Evolutionary conservation across 2,797 vertebrate species (phyloP), one percentile per base, ranked within the genome.

Genomic region (Hippopotamyrus pictus): DNA sequence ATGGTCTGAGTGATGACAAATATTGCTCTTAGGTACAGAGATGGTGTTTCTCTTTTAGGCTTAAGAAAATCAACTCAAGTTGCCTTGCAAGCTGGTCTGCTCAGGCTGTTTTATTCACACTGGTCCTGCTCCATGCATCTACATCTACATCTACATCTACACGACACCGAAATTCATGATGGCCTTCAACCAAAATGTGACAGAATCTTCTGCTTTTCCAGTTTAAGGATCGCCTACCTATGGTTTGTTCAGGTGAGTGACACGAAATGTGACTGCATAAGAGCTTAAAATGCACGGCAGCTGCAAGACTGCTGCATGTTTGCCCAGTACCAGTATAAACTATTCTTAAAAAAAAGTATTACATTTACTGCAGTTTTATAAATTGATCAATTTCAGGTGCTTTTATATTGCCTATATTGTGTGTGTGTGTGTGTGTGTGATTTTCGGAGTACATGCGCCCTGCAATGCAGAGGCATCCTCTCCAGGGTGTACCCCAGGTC

Each of bases 101-200:
- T 51, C 93, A 92, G 92, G 94, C 92, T 86, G 90, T 93, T 93
- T 93, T 95, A 94, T 69, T 69, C 65, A 69, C 12, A 14, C 65
- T 33, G 65, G 29, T 14, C 62, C 25, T 12, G 25, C 62, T 33
- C 25, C 25, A 14, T 12, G 4, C 11, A 69, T 69, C 4, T 53
- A 53, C 51, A 53, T 53, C 3, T 50, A 50, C 48, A 0, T 48
- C 8, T 51, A 53, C 53, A 19, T 54, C 53, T 54, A 54, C 53
- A 54, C 1, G 14, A 12, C 65, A 73, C 29, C 41, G 33, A 29
- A 69, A 25, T 29, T 12, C 25, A 41, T 37, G 33, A 76, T 44
- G 37, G 37, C 11, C 37, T 76, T 76, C 73, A 41, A 5, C 33
- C 33, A 76, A 76, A 17, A 76, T 17, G 33, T 19, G 14, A 44